Evolutionary conservation across 2,797 vertebrate species (phyloP).

Genomic region (Anas flavirostris): DNA sequence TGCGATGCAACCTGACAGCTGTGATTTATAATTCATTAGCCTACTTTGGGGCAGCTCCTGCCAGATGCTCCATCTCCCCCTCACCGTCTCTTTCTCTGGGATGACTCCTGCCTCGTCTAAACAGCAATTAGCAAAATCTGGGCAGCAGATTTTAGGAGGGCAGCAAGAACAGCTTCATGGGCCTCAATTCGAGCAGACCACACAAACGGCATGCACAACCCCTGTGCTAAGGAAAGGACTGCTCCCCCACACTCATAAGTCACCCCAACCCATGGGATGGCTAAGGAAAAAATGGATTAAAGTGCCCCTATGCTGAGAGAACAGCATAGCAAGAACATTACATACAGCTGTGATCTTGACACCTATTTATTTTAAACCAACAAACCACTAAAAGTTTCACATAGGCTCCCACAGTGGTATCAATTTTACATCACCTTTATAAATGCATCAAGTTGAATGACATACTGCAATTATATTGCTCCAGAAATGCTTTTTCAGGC

Average conservation of each 20-base stretch:
- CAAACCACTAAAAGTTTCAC: background rate
- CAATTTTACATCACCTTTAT: background rate
- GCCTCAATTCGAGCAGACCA: background rate
- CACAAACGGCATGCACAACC: background rate
- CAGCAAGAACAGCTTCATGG: background rate
- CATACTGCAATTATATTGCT: background rate
- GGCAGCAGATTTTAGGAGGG: background rate
- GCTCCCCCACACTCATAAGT: background rate
- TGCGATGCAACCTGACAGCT: conserved; percentile 59
- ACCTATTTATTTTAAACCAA: background rate
- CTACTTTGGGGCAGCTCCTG: conserved; percentile 50
- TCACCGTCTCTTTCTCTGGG: background rate
- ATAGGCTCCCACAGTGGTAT: background rate
- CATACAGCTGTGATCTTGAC: background rate
- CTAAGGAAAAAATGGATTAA: background rate
- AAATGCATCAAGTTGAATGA: background rate
- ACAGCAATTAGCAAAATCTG: conserved; percentile 16
- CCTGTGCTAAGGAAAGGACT: background rate
- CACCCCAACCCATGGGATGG: background rate
- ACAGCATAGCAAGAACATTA: background rate
- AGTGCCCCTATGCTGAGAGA: background rate
- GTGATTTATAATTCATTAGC: conserved; percentile 76
- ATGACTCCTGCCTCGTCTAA: conserved; percentile 1
- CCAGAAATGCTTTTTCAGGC: background rate
- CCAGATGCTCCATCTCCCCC: conserved; percentile 58